Evolutionary conservation across 2,888 invertebrate species (phyloP).

Genomic region (Drosophila limbata): DNA sequence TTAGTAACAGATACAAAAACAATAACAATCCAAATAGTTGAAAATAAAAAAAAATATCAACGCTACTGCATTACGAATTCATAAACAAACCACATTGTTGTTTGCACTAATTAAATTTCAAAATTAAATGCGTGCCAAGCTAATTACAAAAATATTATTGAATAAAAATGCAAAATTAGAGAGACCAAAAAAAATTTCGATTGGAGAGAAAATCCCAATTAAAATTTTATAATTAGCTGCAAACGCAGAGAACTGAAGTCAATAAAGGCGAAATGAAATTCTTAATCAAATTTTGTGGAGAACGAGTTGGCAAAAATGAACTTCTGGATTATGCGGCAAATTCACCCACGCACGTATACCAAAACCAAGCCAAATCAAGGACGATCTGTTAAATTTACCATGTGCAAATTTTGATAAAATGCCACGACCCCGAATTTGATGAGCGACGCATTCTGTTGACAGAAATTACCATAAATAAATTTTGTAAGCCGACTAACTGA

Average conservation of each 20-base stretch:
- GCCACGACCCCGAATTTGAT: constrained; percentile 41
- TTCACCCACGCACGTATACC: background rate
- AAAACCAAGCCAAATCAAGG: constrained; percentile 38
- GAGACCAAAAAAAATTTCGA: background rate
- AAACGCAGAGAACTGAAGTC: constrained; percentile 35
- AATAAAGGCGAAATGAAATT: constrained; percentile 58
- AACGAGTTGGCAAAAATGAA: constrained; percentile 14
- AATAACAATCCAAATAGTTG: constrained; percentile 12
- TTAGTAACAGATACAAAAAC: constrained; percentile 39
- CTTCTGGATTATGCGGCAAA: constrained; percentile 12
- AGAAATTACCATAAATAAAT: constrained; percentile 77
- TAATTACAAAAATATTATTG: constrained; percentile 66
- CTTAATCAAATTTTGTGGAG: constrained; percentile 64
- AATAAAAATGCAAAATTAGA: constrained; percentile 34
- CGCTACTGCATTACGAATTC: constrained; percentile 52
- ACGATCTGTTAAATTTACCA: constrained; percentile 70
- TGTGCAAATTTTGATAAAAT: constrained; percentile 61
- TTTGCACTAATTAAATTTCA: constrained; percentile 72
- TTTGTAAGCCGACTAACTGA: constrained; percentile 28
- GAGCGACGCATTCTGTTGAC: constrained; percentile 56
- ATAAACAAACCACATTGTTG: constrained; percentile 67
- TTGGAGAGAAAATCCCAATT: constrained; percentile 7
- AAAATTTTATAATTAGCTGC: constrained; percentile 53
- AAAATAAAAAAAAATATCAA: constrained; percentile 20
- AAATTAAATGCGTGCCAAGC: constrained; percentile 67